Evolutionary conservation across 2,113 vertebrate species (phyloP).

Genomic region (Brachyhypopomus gauderio): DNA sequence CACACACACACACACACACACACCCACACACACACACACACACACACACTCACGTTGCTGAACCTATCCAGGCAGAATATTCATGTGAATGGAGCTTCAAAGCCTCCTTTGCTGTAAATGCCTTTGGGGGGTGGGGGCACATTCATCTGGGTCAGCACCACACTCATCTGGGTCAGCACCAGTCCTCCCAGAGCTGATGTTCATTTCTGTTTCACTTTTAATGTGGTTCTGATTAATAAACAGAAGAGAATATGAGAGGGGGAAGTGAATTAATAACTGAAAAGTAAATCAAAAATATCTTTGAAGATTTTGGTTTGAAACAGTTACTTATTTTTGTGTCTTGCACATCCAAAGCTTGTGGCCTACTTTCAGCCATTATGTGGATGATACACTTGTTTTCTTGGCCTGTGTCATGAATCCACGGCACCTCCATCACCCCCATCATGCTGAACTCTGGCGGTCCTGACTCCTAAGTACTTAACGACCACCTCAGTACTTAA

Average conservation of each 20-base stretch:
- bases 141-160: conserved; percentile 59
- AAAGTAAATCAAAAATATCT: conserved; percentile 60
- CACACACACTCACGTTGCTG: conserved; percentile 14
- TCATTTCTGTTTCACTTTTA: conserved; percentile 56
- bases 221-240: conserved; percentile 2
- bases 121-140: conserved; percentile 55
- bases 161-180: conserved; percentile 59
- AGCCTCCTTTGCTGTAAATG: conserved; percentile 42
- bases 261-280: conserved; percentile 66
- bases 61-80: too few relatives aligned
- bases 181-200: conserved; percentile 44
- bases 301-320: conserved; percentile 37
- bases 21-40: not conserved
- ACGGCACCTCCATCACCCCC: too few relatives aligned
- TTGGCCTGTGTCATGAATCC: not conserved
- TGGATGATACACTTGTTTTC: not conserved
- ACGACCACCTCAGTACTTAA: not conserved
- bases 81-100: conserved; percentile 54
- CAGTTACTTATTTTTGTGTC: not conserved
- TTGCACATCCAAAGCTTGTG: not conserved
- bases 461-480: not conserved
- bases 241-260: conserved; percentile 35
- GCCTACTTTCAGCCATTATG: not conserved
- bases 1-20: conserved; percentile 37
- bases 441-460: not conserved